A percentile compares a stretch with the other conserved stretches of the same genome.
phyloP scores from a whole-genome alignment of 2,888 invertebrate species.

The Aphidoletes aphidimyza region DNA sequence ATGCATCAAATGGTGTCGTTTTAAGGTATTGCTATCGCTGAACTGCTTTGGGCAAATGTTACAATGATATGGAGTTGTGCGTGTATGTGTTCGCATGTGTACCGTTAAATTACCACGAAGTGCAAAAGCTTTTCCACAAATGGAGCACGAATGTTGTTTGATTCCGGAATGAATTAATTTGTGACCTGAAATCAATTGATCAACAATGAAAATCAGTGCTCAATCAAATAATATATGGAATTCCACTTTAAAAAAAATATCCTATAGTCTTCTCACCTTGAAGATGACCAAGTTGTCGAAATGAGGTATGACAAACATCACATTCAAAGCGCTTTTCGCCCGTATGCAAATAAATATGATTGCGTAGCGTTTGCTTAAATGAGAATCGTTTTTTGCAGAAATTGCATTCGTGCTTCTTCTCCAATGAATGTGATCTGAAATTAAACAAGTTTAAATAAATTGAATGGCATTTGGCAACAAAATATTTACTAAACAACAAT shows the following conservation, averaged over 20 bases:
- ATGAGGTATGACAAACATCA: constrained; percentile 56
- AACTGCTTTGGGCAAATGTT: constrained; percentile 58
- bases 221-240: too few relatives aligned
- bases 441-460: neutral
- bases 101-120: constrained; percentile 58
- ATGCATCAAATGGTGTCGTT: constrained; percentile 59
- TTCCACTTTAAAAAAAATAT: too few relatives aligned
- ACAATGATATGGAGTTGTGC: constrained; percentile 59
- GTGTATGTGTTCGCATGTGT: constrained; percentile 58
- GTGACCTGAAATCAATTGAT: constrained; percentile 56
- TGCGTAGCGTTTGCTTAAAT: constrained; percentile 57
- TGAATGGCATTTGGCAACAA: too few relatives aligned
- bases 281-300: constrained; percentile 58
- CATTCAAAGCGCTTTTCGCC: constrained; percentile 58
- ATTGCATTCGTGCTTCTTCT: constrained; percentile 58
- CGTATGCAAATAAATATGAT: constrained; percentile 58
- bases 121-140: constrained; percentile 57
- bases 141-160: constrained; percentile 57
- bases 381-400: constrained; percentile 57
- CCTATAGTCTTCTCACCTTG: neutral
- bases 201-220: neutral
- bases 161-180: constrained; percentile 58
- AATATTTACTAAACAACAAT: too few relatives aligned
- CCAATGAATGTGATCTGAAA: constrained; percentile 57
- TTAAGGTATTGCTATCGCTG: constrained; percentile 59